Evolutionary conservation across 2,888 invertebrate genomes (phyloP), one percentile per base, ranked within the genome.

Genomic region (Leptopilina myrica): DNA sequence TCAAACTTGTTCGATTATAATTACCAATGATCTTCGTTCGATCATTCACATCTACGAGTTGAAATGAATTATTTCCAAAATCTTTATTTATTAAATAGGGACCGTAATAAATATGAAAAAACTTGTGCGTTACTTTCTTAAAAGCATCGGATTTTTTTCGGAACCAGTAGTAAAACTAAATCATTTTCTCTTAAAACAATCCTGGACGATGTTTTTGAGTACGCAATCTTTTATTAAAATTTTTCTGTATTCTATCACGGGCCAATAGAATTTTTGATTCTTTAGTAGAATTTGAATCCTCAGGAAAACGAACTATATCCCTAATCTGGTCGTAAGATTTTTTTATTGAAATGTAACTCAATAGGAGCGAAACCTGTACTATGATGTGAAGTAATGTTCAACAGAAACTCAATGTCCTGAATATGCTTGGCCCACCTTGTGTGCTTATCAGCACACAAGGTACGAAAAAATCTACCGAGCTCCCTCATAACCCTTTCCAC

Each of bases 361-460:
- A 6, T 6, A 40, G 40, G 40, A 40, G 40, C 40, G 40, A 40
- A 40, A 40, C 40, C 40, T 8, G 15, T 40, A 53, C 33, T 11
- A 40, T 33, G 53, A n/a, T 77, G 56, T 14, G 66, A 64, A 9
- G 79, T 80, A 33, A 66, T 56, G 62, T 82, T 81, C 3, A 80
- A 46, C 20, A 80, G 15, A 11, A 53, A 53, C 11, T 53, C 53
- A 14, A 83, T 80, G 77, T 78, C 77, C 5, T 14, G 15, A 11
- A 82, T 59, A 80, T 78, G 77, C 76, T 78, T 78, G 2, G 78
- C 79, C 80, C 82, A 81, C 8, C 78, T 69, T 0, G 81, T 82
- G 26, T 84, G 84, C 11, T 82, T 67, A 20, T 82, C 82, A 20
- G 78, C 76, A 59, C 20, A n/a, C n/a, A 12, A 56, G 40, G 40